Conservation (phyloP, 2,113 vertebrate genomes). For the Sisor rabdophorus region DNA sequence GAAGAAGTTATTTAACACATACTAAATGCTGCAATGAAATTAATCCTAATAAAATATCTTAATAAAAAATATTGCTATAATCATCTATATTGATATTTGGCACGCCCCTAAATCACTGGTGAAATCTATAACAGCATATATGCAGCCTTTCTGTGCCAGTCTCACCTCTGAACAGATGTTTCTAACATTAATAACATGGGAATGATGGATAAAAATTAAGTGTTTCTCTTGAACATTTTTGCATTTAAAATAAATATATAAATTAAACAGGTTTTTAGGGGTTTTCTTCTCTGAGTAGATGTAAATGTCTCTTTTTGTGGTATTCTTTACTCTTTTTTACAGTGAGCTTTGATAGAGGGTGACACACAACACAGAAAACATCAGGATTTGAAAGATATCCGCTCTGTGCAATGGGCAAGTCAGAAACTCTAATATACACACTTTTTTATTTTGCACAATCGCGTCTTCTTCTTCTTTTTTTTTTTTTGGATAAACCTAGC, state of each 20-base stretch:
- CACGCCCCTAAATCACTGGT: background rate
- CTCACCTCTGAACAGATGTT: background rate
- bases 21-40: no score
- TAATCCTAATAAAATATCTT: no score
- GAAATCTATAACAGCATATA: background rate
- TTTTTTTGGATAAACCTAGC: slow-evolving; percentile 88
- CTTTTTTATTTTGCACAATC: background rate
- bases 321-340: slow-evolving; percentile 2
- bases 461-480: no score
- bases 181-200: background rate
- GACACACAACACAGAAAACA: slow-evolving; percentile 10
- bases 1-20: no score
- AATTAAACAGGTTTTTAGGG: no score
- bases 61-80: no score
- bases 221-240: no score
- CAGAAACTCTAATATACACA: slow-evolving; percentile 7
- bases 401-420: slow-evolving; percentile 6
- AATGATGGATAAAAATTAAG: no score
- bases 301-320: no score
- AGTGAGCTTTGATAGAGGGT: slow-evolving; percentile 2
- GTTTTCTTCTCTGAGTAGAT: no score
- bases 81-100: no score
- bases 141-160: background rate
- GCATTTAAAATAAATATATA: no score
- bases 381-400: slow-evolving; percentile 16